phyloP scores from a whole-genome alignment of 2,888 invertebrate genomes.

The Hirudinaria manillensis region DNA sequence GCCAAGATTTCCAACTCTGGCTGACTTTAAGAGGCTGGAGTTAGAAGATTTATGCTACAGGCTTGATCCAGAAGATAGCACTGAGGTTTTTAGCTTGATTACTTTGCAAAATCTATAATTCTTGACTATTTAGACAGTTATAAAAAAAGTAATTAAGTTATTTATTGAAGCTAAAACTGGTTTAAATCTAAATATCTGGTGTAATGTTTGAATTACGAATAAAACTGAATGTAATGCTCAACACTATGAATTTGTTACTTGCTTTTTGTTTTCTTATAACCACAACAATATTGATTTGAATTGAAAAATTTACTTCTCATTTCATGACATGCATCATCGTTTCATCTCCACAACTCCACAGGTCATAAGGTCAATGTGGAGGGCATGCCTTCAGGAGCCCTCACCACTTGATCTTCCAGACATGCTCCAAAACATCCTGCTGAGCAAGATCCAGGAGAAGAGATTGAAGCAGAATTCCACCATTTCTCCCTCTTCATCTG shows the following conservation, averaged over 20 bases:
- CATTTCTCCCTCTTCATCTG: neutral
- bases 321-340: too few species aligned
- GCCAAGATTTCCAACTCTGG: neutral
- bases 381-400: neutral
- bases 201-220: too few species aligned
- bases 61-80: constrained; percentile 22
- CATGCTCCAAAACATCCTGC: constrained; percentile 5
- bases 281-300: too few species aligned
- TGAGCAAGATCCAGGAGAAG: constrained; percentile 22
- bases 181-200: too few species aligned
- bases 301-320: too few species aligned
- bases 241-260: too few species aligned
- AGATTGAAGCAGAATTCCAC: neutral
- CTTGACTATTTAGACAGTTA: too few species aligned
- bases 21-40: constrained; percentile 19
- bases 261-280: too few species aligned
- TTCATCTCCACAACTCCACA: neutral
- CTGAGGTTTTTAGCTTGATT: constrained; percentile 4
- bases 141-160: too few species aligned
- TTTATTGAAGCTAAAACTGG: too few species aligned
- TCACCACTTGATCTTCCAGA: constrained; percentile 11
- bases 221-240: too few species aligned
- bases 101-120: neutral
- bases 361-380: constrained; percentile 21
- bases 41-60: constrained; percentile 25